Conservation (phyloP, 2,888 invertebrate species). For the Orthonychiurus folsomi region DNA sequence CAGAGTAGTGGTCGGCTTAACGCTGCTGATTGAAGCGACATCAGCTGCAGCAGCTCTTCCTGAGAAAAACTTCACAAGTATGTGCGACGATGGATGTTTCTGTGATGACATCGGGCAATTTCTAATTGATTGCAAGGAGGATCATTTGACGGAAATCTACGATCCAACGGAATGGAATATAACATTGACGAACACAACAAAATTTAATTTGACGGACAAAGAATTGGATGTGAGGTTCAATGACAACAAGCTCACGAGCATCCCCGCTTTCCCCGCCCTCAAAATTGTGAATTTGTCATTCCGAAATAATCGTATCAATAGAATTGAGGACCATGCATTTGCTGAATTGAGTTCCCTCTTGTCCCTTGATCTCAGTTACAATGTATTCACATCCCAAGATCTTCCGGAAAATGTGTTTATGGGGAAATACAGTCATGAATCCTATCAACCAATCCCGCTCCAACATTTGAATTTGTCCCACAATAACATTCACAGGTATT, state of each 20-base stretch:
- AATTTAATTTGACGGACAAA: constrained; percentile 6
- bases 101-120: constrained; percentile 14
- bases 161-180: constrained; percentile 20
- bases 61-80: constrained; percentile 9
- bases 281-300: constrained; percentile 21
- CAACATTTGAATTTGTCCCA: constrained; percentile 27
- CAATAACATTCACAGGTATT: constrained; percentile 33
- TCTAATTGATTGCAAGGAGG: constrained; percentile 13
- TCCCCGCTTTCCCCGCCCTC: constrained; percentile 21
- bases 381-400: constrained; percentile 20
- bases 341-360: constrained; percentile 21
- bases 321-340: constrained; percentile 32
- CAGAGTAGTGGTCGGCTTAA: no score
- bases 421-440: constrained; percentile 21
- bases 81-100: constrained; percentile 16
- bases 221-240: constrained; percentile 25
- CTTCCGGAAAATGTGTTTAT: constrained; percentile 26
- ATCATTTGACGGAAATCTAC: neutral
- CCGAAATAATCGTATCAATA: constrained; percentile 21
- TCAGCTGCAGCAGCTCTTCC: no score
- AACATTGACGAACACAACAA: constrained; percentile 18
- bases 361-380: constrained; percentile 29
- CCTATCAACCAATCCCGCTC: constrained; percentile 29
- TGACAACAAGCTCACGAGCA: constrained; percentile 19
- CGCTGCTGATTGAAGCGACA: no score